Evolutionary conservation across 1,140 invertebrate species (phyloP), one percentile per base, ranked within the genome.

Genomic region (Heliconius hewitsoni): DNA sequence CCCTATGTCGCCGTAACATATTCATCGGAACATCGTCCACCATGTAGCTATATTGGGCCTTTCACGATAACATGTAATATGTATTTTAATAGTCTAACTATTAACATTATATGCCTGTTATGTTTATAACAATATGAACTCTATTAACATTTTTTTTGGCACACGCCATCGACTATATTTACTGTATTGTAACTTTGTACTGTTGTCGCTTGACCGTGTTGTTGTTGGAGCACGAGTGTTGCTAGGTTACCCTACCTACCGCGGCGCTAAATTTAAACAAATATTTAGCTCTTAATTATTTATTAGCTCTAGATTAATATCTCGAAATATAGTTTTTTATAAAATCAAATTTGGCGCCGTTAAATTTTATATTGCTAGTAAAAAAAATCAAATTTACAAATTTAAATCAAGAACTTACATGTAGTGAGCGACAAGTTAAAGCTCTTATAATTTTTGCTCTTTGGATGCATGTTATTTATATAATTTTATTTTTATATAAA

Each of bases 41-140:
- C 90, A 94, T 94, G 91, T 94, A 94, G 93, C 91, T 94, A 94
- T 94, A 91, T 93, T 94, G 92, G 92, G 92, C 91, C 91, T 93
- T 91, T 93, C 93, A 94, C 92, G 90, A 93, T 94, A 94, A 94
- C 92, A 93, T 88, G 88, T 92, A 92, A 86, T 94, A 94, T 94
- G 90, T 94, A 93, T 93, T 94, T 93, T 93, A 93, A 94, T 93
- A 94, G 93, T 93, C 93, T 94, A 94, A 94, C 92, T 93, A 94
- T 94, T 94, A 94, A 94, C 93, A 94, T 90, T 93, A 92, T 93
- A 91, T 94, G 93, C 93, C 93, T 94, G 93, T 94, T 94, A 94
- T 92, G 93, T 94, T 94, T 94, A 94, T 94, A 94, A 94, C 93
- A 93, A 90, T 85, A 93, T 93, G 90, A 93, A 88, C 91, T 93